These are phyloP conservation scores for Ceyx margarethae DNA, from an alignment of 2,113 vertebrate species.

Conservation along the genomic window DNA sequence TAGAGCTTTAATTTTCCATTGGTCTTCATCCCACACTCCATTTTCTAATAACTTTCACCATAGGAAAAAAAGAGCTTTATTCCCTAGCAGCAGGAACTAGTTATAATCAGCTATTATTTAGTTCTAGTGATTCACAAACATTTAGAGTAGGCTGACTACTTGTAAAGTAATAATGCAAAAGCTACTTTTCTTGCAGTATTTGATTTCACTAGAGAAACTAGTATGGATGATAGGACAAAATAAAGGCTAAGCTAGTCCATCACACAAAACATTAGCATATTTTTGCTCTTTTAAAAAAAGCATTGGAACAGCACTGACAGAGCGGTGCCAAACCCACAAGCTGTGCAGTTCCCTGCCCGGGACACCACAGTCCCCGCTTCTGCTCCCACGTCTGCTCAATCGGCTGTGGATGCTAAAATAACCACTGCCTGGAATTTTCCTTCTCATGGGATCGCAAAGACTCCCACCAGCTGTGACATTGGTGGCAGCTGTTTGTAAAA, in stretches of 20 bases:
- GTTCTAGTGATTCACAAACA: conserved; percentile 20
- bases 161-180: conserved; percentile 14
- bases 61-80: conserved; percentile 26
- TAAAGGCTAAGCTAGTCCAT: neutral
- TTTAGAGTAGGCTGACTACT: neutral
- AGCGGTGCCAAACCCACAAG: too few species aligned
- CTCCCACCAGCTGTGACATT: too few species aligned
- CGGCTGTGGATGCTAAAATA: too few species aligned
- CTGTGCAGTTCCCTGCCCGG: too few species aligned
- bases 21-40: conserved; percentile 7
- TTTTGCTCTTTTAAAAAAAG: neutral
- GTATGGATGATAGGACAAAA: neutral
- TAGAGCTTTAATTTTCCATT: conserved; percentile 45
- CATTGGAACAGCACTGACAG: too few species aligned
- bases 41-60: conserved; percentile 46
- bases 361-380: too few species aligned
- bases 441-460: too few species aligned
- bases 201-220: neutral
- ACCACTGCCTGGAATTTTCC: too few species aligned
- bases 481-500: too few species aligned
- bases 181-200: neutral
- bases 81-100: neutral
- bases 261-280: neutral
- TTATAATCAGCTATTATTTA: conserved; percentile 26
- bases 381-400: too few species aligned